Percentiles rank a stretch among this genome's conserved stretches.
These are phyloP conservation scores for Platichthys flesus DNA, from an alignment of 2,113 vertebrate species.

Conservation along the genomic window DNA sequence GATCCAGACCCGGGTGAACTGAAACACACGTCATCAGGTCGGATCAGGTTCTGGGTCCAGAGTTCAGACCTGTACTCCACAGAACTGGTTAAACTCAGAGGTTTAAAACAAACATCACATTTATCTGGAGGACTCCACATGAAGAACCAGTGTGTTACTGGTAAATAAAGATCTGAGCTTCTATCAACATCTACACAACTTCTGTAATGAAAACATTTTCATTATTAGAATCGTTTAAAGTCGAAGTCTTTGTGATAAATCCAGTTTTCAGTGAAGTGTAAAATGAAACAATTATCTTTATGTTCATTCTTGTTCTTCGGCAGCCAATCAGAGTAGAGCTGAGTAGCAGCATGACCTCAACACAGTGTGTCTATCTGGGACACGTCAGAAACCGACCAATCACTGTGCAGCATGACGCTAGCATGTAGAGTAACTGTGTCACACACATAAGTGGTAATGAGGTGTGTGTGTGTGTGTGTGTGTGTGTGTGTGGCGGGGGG, in stretches of 20 bases:
- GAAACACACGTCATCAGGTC: neutral
- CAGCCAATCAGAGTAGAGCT: constrained; percentile 33
- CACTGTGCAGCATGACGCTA: constrained; percentile 7
- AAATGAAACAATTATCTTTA: neutral
- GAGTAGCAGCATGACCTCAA: neutral
- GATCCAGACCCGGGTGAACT: constrained; percentile 96
- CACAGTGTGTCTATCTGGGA: constrained; percentile 53
- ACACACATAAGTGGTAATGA: constrained; percentile 24
- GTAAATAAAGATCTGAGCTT: too few relatives aligned
- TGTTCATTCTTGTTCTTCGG: neutral
- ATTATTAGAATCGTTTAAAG: too few relatives aligned
- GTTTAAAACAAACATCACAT: neutral
- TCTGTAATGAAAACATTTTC: too few relatives aligned
- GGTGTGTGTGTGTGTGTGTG: neutral
- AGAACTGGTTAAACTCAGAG: too few relatives aligned
- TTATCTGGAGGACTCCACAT: too few relatives aligned
- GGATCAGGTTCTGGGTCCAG: neutral
- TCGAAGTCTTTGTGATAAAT: neutral
- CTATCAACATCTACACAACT: neutral
- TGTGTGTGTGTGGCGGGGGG: too few relatives aligned
- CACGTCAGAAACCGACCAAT: constrained; percentile 41
- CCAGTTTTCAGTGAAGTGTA: neutral
- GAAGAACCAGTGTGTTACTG: too few relatives aligned
- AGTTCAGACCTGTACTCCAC: too few relatives aligned
- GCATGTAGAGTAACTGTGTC: constrained; percentile 21